phyloP scores from a whole-genome alignment of 2,113 vertebrate species.

The Rhabdornis inornatus region DNA sequence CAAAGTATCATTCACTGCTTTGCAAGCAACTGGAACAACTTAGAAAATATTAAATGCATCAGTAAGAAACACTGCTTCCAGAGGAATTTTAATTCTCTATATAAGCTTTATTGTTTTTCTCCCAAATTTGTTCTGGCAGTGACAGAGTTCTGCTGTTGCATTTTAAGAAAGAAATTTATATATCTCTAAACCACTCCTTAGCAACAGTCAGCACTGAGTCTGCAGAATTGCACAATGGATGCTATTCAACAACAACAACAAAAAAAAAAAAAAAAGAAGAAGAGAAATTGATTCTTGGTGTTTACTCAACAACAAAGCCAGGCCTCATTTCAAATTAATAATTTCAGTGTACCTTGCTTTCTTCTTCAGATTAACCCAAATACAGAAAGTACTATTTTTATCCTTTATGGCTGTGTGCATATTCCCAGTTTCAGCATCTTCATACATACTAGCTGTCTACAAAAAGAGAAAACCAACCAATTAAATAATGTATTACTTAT shows the following conservation, averaged over 20 bases:
- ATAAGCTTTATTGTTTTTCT: background rate
- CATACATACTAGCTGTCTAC: constrained; percentile 74
- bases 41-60: background rate
- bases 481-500: background rate
- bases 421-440: constrained; percentile 85
- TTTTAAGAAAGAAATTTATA: background rate
- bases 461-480: background rate
- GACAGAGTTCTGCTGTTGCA: background rate
- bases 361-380: constrained; percentile 94
- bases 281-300: background rate
- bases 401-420: constrained; percentile 83
- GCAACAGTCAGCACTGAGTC: background rate
- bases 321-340: background rate
- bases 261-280: background rate
- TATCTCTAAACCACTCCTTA: background rate
- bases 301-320: background rate
- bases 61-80: background rate
- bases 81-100: background rate
- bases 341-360: constrained; percentile 77
- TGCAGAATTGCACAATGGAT: background rate
- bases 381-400: constrained; percentile 78
- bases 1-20: background rate
- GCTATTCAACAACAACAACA: background rate
- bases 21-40: background rate
- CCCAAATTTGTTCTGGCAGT: background rate